Percentiles rank a stretch among this genome's conserved stretches.
phyloP scores from a whole-genome alignment of 2,797 vertebrate species.

The Artibeus jamaicensis region DNA sequence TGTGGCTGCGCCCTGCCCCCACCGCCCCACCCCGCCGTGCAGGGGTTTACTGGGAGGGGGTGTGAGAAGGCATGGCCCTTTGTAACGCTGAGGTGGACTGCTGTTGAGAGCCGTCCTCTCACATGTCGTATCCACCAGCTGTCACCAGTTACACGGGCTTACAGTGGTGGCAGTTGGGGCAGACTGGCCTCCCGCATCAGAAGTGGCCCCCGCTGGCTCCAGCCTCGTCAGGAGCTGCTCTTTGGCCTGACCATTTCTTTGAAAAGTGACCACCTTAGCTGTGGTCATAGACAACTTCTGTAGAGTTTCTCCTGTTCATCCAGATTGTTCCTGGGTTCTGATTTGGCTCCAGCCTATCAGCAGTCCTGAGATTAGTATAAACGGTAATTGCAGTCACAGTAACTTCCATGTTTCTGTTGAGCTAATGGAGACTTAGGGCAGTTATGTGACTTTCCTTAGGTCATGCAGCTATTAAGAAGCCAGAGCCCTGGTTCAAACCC shows the following conservation, averaged over 20 bases:
- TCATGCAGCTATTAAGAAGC: background rate
- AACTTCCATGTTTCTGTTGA: background rate
- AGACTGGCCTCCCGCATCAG: background rate
- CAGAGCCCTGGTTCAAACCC: background rate
- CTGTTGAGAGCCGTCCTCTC: background rate
- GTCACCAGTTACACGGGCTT: accelerated
- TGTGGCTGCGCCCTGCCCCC: background rate
- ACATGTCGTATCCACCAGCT: background rate
- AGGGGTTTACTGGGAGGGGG: background rate
- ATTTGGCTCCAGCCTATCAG: background rate
- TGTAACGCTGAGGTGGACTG: background rate
- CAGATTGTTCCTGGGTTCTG: background rate
- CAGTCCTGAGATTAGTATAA: background rate
- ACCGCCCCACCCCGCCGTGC: background rate
- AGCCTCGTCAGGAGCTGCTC: background rate
- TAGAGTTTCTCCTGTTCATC: background rate
- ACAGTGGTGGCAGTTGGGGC: background rate
- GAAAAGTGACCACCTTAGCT: background rate
- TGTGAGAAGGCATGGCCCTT: background rate
- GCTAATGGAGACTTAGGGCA: background rate
- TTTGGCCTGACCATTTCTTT: background rate
- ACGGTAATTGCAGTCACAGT: background rate
- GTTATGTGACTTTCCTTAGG: background rate
- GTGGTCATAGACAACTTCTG: background rate
- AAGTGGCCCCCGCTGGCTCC: accelerated